Evolutionary conservation across 1,140 invertebrate species (phyloP).

Genomic region (Eriocheir sinensis): DNA sequence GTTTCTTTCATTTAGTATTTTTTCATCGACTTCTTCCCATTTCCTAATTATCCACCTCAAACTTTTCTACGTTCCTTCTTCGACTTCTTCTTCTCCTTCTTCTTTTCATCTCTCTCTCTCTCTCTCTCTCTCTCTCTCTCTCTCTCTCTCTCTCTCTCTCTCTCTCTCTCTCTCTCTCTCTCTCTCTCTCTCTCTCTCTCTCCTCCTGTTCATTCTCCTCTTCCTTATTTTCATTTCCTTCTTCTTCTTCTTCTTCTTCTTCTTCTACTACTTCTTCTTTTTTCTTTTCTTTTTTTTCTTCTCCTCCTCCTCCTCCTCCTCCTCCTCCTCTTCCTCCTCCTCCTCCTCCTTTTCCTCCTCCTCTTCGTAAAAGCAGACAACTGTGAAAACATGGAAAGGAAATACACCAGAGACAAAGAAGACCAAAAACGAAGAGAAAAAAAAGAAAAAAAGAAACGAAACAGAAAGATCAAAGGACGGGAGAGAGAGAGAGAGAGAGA

Average conservation of each 20-base stretch:
- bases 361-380: no score
- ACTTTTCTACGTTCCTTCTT: no score
- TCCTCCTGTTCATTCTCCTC: neutral
- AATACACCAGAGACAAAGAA: no score
- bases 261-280: neutral
- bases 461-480: no score
- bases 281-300: neutral
- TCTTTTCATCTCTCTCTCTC: neutral
- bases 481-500: no score
- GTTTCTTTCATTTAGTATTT: no score
- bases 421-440: no score
- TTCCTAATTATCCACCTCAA: no score
- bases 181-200: neutral
- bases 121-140: conserved; percentile 48
- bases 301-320: neutral
- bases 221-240: neutral
- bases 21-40: no score
- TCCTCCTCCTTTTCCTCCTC: neutral
- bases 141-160: conserved; percentile 44
- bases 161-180: conserved; percentile 21
- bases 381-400: no score
- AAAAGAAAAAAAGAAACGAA: no score
- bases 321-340: neutral
- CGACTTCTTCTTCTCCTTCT: neutral
- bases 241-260: neutral